phyloP scores from a whole-genome alignment of 2,113 vertebrate species.

The Pseudorectes ferrugineus region DNA sequence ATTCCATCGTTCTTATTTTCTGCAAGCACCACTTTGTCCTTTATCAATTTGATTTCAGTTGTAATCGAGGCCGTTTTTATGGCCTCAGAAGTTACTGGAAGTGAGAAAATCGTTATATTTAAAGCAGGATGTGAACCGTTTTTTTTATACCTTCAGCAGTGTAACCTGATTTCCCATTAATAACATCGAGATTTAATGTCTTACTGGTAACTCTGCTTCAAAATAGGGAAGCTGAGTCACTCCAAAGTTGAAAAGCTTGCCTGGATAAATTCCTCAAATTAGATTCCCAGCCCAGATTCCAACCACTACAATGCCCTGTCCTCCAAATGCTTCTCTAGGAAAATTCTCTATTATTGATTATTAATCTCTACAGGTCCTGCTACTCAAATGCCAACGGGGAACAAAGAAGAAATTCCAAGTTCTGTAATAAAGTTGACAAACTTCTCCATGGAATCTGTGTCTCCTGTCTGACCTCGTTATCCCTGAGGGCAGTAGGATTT shows the following conservation, averaged over 20 bases:
- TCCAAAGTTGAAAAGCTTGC: not conserved
- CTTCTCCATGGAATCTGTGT: not conserved
- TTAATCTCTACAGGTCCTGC: not conserved
- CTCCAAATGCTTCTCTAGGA: not conserved
- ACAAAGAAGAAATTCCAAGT: not conserved
- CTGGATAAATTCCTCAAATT: not conserved
- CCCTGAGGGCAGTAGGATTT: not conserved
- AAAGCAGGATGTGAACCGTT: not conserved
- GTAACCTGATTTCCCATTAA: conserved; percentile 1
- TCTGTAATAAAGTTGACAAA: not conserved
- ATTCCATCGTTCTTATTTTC: not conserved
- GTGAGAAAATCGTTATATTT: not conserved
- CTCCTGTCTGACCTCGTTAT: not conserved
- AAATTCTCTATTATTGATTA: not conserved
- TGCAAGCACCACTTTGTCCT: not conserved
- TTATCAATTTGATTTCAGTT: not conserved
- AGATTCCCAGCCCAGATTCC: not conserved
- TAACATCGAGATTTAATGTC: not conserved
- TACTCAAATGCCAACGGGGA: not conserved
- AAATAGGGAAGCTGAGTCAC: not conserved
- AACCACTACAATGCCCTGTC: not conserved
- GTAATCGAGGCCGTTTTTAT: not conserved
- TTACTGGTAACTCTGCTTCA: not conserved
- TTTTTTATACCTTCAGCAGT: not conserved
- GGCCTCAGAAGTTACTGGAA: not conserved